Percentiles rank a stretch among this genome's conserved stretches.
These are phyloP conservation scores for Lucilia cuprina DNA, from an alignment of 1,140 invertebrate genomes.

Conservation along the genomic window DNA sequence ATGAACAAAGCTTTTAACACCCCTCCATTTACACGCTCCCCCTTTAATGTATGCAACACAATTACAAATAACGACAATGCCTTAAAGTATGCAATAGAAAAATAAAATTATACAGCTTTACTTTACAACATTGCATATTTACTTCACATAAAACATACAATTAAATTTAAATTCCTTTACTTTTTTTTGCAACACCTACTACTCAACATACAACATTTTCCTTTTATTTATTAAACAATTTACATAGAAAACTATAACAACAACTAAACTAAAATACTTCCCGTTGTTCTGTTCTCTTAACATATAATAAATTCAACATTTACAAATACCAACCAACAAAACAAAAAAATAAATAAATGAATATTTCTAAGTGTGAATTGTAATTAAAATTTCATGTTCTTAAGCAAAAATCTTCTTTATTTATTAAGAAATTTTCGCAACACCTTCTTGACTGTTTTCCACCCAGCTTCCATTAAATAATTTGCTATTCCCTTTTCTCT, in stretches of 20 bases:
- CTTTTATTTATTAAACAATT: conserved; percentile 9
- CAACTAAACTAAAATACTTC: neutral
- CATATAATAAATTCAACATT: neutral
- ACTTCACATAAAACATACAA: neutral
- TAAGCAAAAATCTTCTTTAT: neutral
- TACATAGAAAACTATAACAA: neutral
- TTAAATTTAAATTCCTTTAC: conserved; percentile 1
- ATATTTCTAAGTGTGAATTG: conserved; percentile 8
- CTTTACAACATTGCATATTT: neutral
- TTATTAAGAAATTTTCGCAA: neutral
- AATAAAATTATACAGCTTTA: neutral
- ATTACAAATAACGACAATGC: neutral
- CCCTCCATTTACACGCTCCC: no score
- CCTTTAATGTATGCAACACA: neutral
- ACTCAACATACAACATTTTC: neutral
- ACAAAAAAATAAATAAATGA: neutral
- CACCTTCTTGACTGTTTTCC: neutral
- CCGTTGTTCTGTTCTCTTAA: neutral
- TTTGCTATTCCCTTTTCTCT: neutral
- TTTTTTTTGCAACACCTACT: neutral
- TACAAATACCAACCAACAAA: neutral
- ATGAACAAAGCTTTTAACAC: neutral
- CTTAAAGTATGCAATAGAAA: neutral
- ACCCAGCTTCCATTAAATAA: neutral
- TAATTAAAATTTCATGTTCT: conserved; percentile 18